Evolutionary conservation across 2,797 vertebrate species (phyloP).

Genomic region (Pagetopsis macropterus): DNA sequence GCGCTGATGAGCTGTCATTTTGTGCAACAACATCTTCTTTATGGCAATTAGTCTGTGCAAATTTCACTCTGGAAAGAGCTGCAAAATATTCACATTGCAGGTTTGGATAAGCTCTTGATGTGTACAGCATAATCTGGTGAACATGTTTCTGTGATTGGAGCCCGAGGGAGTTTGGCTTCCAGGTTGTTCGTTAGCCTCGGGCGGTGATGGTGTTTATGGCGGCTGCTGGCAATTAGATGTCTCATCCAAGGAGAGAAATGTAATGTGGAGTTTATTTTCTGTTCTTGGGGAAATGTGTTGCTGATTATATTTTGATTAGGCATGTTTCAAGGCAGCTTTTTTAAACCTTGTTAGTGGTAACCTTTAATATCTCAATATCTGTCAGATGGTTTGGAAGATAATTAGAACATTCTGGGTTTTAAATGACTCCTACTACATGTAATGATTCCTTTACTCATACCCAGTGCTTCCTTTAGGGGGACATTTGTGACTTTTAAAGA

Average conservation of each 20-base stretch:
- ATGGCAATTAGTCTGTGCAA: slow-evolving; percentile 1
- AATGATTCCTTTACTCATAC: background rate
- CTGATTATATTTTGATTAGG: background rate
- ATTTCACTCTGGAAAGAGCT: background rate
- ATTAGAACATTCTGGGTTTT: too few species aligned
- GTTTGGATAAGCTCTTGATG: background rate
- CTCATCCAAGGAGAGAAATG: background rate
- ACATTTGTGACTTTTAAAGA: background rate
- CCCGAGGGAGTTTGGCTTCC: slow-evolving; percentile 16
- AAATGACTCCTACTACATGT: too few species aligned
- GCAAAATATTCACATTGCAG: background rate
- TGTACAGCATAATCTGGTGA: slow-evolving; percentile 14
- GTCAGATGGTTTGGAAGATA: background rate
- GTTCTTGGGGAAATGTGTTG: slow-evolving; percentile 6
- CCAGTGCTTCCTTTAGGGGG: background rate
- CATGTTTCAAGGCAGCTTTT: background rate
- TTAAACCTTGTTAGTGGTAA: too few species aligned
- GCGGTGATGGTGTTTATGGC: slow-evolving; percentile 34
- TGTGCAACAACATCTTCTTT: background rate
- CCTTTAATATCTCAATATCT: background rate
- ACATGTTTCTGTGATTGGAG: slow-evolving; percentile 8
- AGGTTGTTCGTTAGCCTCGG: slow-evolving; percentile 34
- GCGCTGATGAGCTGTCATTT: background rate
- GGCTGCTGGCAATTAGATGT: slow-evolving; percentile 19
- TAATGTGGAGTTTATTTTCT: slow-evolving; percentile 3